phyloP scores from a whole-genome alignment of 2,888 invertebrate species.

The Parelbella ahira region DNA sequence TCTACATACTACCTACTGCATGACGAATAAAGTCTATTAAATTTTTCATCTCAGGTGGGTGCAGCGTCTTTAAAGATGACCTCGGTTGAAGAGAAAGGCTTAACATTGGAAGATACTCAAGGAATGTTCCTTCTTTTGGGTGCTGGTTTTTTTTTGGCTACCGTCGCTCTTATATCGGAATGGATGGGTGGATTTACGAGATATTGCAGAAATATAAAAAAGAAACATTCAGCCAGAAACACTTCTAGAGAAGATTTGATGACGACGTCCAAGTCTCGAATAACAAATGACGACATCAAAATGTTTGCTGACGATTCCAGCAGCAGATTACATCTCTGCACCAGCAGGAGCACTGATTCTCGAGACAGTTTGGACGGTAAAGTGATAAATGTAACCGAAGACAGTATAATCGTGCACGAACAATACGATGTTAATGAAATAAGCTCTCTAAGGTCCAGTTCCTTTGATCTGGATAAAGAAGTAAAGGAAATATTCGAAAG shows the following conservation, averaged over 20 bases:
- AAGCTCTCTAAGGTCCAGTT: slow-evolving; percentile 61
- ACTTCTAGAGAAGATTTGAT: slow-evolving; percentile 44
- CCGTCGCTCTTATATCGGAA: slow-evolving; percentile 83
- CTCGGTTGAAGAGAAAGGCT: slow-evolving; percentile 83
- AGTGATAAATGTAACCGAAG: slow-evolving; percentile 56
- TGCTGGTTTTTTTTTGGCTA: slow-evolving; percentile 84
- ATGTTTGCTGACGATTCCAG: slow-evolving; percentile 28
- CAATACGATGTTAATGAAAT: slow-evolving; percentile 41
- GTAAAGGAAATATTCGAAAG: slow-evolving; percentile 64
- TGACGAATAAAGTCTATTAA: too few relatives aligned
- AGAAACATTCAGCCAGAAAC: slow-evolving; percentile 33
- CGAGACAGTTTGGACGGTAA: slow-evolving; percentile 55
- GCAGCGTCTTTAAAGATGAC: slow-evolving; percentile 59
- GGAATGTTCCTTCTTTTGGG: slow-evolving; percentile 89
- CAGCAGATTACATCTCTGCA: slow-evolving; percentile 41
- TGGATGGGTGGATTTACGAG: slow-evolving; percentile 85
- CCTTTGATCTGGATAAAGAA: slow-evolving; percentile 63
- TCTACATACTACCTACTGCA: too few relatives aligned
- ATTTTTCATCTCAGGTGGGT: slow-evolving; percentile 54
- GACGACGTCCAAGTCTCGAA: slow-evolving; percentile 35
- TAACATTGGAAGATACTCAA: slow-evolving; percentile 89
- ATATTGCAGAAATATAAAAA: slow-evolving; percentile 57
- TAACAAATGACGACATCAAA: slow-evolving; percentile 32
- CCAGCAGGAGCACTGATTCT: slow-evolving; percentile 48
- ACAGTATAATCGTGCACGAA: slow-evolving; percentile 55